Evolutionary conservation across 2,113 vertebrate species (phyloP).

Genomic region (Vimba vimba): DNA sequence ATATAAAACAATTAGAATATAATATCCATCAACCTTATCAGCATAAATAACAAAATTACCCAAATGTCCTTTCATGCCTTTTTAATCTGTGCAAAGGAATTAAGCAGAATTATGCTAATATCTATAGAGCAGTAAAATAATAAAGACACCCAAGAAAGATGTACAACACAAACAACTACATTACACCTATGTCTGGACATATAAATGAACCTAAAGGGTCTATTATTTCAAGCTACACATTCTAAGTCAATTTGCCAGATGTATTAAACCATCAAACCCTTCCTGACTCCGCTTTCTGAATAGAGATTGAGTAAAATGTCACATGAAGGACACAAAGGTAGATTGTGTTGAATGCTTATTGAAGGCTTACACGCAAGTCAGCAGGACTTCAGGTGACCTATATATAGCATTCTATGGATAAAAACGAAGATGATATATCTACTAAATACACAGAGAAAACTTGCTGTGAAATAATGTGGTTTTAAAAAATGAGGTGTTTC

Average conservation of each 20-base stretch:
- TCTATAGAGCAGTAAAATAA: background rate
- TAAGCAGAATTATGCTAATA: background rate
- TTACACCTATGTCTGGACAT: slow-evolving; percentile 1
- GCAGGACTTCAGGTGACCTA: background rate
- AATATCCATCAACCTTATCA: background rate
- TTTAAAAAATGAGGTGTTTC: background rate
- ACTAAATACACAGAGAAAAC: background rate
- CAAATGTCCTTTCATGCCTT: background rate
- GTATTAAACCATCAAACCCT: slow-evolving; percentile 15
- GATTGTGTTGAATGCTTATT: slow-evolving; percentile 28
- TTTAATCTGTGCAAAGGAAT: background rate
- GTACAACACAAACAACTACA: background rate
- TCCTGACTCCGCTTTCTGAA: background rate
- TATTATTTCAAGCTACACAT: background rate
- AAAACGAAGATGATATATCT: background rate
- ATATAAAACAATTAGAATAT: background rate
- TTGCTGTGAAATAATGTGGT: background rate
- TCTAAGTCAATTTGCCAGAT: slow-evolving; percentile 13
- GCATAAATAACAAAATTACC: background rate
- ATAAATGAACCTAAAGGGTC: background rate
- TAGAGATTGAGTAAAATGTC: slow-evolving; percentile 30
- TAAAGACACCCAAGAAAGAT: background rate
- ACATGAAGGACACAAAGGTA: slow-evolving; percentile 33
- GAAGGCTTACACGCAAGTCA: background rate
- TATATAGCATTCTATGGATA: background rate